Conservation (phyloP, 1,140 invertebrate species). For the Pemphigus obesinymphae region DNA sequence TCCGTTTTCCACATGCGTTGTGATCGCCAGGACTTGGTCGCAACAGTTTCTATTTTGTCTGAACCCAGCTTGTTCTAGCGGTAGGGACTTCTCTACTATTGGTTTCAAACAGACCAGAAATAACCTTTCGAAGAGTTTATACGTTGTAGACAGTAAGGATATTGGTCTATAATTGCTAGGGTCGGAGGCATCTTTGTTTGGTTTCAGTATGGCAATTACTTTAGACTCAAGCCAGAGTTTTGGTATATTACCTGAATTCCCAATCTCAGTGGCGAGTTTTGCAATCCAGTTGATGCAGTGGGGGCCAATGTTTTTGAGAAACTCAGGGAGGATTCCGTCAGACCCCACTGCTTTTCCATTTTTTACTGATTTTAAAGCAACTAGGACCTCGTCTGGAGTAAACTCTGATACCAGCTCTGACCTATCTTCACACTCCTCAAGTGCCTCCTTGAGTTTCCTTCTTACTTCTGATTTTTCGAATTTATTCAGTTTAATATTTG, state of each 20-base stretch:
- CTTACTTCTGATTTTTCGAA: not conserved
- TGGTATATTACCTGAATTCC: not conserved
- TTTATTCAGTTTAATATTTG: not conserved
- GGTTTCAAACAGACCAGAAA: not conserved
- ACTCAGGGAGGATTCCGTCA: not conserved
- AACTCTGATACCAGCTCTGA: not conserved
- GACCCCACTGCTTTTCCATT: not conserved
- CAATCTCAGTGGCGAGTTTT: not conserved
- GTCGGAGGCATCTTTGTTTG: not conserved
- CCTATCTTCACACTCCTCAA: not conserved
- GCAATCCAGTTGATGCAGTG: not conserved
- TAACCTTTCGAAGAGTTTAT: not conserved
- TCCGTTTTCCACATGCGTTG: not conserved
- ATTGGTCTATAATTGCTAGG: too few species aligned
- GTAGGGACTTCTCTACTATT: not conserved
- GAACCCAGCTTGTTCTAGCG: not conserved
- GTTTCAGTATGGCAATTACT: not conserved
- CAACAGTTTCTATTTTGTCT: not conserved
- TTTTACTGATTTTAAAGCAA: not conserved
- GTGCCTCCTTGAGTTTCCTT: not conserved
- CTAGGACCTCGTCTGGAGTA: not conserved
- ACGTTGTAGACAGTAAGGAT: not conserved
- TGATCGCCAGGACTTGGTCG: not conserved
- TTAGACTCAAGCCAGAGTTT: not conserved
- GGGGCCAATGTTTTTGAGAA: not conserved